Evolutionary conservation across 2,113 vertebrate genomes (phyloP).

Genomic region (Scophthalmus maximus): DNA sequence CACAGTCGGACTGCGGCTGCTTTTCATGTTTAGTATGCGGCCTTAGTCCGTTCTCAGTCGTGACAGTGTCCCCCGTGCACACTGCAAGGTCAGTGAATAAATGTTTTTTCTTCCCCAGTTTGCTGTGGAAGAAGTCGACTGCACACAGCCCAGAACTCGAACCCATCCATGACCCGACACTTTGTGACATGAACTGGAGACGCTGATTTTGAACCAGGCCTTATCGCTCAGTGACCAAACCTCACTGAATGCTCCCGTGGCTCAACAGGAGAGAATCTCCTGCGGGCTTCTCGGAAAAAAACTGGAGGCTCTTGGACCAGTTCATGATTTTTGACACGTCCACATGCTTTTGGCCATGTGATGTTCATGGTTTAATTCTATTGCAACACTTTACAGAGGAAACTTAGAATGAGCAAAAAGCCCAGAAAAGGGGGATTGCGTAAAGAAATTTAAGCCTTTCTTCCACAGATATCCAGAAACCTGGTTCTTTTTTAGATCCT

Average conservation of each 20-base stretch:
- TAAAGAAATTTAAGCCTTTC: constrained; percentile 10
- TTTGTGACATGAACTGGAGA: constrained; percentile 11
- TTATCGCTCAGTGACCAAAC: constrained; percentile 8
- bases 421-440: not conserved
- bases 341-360: not conserved
- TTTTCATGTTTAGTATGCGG: too few species aligned
- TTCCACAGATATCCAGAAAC: not conserved
- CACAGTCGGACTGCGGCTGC: too few species aligned
- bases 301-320: not conserved
- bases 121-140: not conserved
- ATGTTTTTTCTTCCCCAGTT: not conserved
- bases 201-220: not conserved
- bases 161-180: constrained; percentile 1
- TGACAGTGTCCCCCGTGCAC: too few species aligned
- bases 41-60: too few species aligned
- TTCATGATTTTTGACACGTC: not conserved
- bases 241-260: constrained; percentile 5
- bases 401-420: not conserved
- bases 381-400: not conserved
- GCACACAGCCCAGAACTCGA: constrained; percentile 3
- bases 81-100: not conserved
- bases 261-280: constrained; percentile 25
- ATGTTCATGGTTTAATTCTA: not conserved
- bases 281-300: constrained; percentile 6
- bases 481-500: not conserved